Base-by-base conservation (phyloP, 2,797 vertebrate genomes). In the Myripristis murdjan region DNA sequence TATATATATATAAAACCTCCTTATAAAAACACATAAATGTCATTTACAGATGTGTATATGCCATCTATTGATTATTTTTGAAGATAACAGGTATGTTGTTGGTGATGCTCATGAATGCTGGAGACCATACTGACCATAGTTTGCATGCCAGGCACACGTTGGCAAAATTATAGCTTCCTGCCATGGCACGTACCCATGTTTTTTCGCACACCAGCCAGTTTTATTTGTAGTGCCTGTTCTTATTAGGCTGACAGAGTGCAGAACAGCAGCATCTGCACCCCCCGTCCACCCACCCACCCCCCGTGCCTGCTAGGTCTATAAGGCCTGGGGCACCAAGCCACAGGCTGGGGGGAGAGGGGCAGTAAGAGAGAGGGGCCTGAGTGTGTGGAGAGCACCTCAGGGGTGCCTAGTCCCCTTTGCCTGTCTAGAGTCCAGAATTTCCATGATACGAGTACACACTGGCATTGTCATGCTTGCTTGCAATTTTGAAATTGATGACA, bases 171-270 rank as follows among this genome's bases (percentile, higher is more conserved):
- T 41, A 52, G 47, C 77, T 86, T 87, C 84, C 86, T 82, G 61
- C 52, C 23, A 12, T 71, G 56, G 71, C 69, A 71, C n/a, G 43
- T 72, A 69, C 41, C 37, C 6, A 5, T 68, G 56, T 51, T 64
- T 84, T 71, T 77, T 23, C 46, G 56, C 66, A 64, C 64, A 77
- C 71, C 60, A 70, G 81, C 56, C 82, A 44, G 56, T 85, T 87
- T 87, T 78, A 89, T 87, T 88, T 87, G 87, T 82, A 81, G 81
- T 85, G 87, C 72, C 87, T 75, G 79, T 66, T 86, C 87, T 77
- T 83, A 85, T 91, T 89, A 89, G 56, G 63, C 56, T 86, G 87
- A 88, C 72, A 66, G 63, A 87, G 69, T n/a, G 73, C 90, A 90
- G 89, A 80, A 66, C 62, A 57, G 65, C 72, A 26, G 73, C 82